Evolutionary conservation across 2,888 invertebrate genomes (phyloP), one percentile per base, ranked within the genome.

Genomic region (Boloria selene): DNA sequence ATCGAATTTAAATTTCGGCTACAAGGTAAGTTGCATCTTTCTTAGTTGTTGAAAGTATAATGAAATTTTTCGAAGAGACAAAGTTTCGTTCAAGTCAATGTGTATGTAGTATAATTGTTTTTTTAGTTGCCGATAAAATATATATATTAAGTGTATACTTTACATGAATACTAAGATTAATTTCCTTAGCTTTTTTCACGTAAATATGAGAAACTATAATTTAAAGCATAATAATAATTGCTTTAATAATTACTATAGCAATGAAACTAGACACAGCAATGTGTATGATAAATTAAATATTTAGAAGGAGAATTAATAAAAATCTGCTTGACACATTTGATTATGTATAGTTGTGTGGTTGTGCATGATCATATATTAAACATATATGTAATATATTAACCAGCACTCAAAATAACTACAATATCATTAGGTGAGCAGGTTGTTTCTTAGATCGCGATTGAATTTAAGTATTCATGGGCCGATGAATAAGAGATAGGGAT

Each of bases 401-500:
- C 68, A 69, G 60, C 69, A 70, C 71, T 60, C 60, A 75, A 74
- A 78, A 79, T 79, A 76, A 79, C 75, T 79, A 78, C 81, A 86
- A 85, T 84, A 82, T 84, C 84, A 85, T 86, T 87, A 87, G 78
- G 75, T 69, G 73, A 79, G 77, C 75, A 77, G 79, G 78, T 75
- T 75, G 77, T 79, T 80, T 77, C 79, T 82, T 79, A 80, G 77
- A 77, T 80, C 77, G 79, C 81, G 86, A 88, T 86, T 82, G 82
- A 83, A 74, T 86, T 88, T 84, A 87, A 84, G 83, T 86, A 88
- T 88, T 88, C 88, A 87, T 87, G 85, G 84, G 70, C 74, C 81
- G 80, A 83, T 87, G 88, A 90, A 89, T 90, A 88, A 88, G 78
- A 83, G 80, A 89, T 86, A 75, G 78, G 79, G 80, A 79, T 79